A percentile compares a stretch with the other conserved stretches of the same genome.
Conservation (phyloP, 2,888 invertebrate species). For the Coenonympha glycerion region DNA sequence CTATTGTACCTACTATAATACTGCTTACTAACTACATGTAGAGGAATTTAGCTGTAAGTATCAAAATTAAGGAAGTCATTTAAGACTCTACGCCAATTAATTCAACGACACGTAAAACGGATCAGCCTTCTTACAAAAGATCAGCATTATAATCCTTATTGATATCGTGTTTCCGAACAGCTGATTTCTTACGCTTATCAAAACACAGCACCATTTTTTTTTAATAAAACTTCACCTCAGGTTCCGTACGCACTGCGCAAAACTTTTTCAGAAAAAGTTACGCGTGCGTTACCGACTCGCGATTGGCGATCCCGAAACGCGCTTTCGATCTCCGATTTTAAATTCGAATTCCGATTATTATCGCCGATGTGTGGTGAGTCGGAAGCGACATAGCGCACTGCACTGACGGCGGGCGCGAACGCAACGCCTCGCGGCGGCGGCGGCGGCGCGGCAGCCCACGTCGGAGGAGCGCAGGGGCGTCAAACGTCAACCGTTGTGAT, state of each 20-base stretch:
- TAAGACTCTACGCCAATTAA: neutral
- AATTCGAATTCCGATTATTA: slow-evolving; percentile 35
- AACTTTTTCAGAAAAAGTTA: slow-evolving; percentile 55
- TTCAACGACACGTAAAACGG: neutral
- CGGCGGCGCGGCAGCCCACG: slow-evolving; percentile 43
- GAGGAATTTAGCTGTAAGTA: too few relatives aligned
- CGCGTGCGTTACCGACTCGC: slow-evolving; percentile 42
- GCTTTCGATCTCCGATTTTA: slow-evolving; percentile 30
- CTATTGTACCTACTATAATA: too few relatives aligned
- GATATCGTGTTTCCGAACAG: neutral
- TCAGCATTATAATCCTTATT: slow-evolving; percentile 10
- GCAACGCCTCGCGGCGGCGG: slow-evolving; percentile 34
- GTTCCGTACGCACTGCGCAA: slow-evolving; percentile 25
- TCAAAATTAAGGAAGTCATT: too few relatives aligned
- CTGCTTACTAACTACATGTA: too few relatives aligned
- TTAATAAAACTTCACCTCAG: slow-evolving; percentile 9
- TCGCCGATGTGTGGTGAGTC: slow-evolving; percentile 54
- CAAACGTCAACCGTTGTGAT: slow-evolving; percentile 39
- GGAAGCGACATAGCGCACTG: slow-evolving; percentile 63
- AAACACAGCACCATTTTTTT: slow-evolving; percentile 12
- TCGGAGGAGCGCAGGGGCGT: slow-evolving; percentile 68
- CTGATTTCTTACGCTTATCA: slow-evolving; percentile 4
- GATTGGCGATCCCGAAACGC: slow-evolving; percentile 28
- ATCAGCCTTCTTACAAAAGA: slow-evolving; percentile 6
- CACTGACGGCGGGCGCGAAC: too few relatives aligned